These are phyloP conservation scores for Orientallactaga sibirica DNA, from an alignment of 2,797 vertebrate genomes.

Conservation along the genomic window DNA sequence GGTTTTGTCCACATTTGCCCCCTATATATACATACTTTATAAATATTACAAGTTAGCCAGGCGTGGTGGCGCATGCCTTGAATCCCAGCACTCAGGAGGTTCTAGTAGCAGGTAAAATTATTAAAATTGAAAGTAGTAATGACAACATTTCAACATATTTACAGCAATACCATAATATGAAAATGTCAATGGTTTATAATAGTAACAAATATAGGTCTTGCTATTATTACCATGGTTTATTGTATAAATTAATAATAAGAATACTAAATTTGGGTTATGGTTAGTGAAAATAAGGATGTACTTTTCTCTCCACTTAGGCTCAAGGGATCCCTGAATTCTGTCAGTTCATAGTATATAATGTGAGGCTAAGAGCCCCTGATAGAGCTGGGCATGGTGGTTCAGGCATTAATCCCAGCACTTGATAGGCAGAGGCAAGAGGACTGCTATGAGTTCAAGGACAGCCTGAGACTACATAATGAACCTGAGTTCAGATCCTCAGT, in stretches of 20 bases:
- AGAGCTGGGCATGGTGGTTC: not conserved
- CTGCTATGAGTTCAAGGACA: too few species aligned
- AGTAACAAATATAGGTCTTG: not conserved
- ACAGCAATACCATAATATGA: not conserved
- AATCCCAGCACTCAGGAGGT: not conserved
- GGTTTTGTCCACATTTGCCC: too few species aligned
- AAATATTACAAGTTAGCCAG: too few species aligned
- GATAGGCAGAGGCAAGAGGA: too few species aligned
- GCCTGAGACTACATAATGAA: too few species aligned
- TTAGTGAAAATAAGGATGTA: constrained; percentile 10
- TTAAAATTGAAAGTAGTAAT: not conserved
- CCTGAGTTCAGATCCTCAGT: too few species aligned
- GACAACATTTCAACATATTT: not conserved
- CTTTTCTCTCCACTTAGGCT: not conserved
- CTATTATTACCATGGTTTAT: not conserved
- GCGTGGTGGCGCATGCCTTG: too few species aligned
- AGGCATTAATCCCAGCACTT: too few species aligned
- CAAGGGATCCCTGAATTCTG: constrained; percentile 5
- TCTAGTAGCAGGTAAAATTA: constrained; percentile 19
- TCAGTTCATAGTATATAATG: not conserved
- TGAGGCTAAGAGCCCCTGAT: not conserved
- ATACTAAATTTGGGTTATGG: not conserved
- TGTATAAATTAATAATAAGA: constrained; percentile 33
- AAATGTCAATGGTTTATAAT: constrained; percentile 22
- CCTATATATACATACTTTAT: too few species aligned